Base-by-base conservation (phyloP, 2,888 invertebrate genomes). In the Dryobota labecula region DNA sequence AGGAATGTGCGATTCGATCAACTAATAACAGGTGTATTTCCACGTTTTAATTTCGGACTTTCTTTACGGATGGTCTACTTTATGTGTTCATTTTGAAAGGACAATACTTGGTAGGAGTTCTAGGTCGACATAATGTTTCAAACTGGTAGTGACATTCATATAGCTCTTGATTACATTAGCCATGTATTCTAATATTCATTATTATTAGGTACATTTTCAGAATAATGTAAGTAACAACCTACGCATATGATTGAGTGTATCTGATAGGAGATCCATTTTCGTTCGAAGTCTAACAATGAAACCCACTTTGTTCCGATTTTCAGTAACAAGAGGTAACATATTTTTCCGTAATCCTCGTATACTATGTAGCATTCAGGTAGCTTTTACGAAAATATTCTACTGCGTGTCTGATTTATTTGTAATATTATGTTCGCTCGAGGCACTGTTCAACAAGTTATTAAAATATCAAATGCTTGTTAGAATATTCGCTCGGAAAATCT, bases 1-100 rank as follows among this genome's bases (percentile, higher is more conserved):
- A 64, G 86, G 51, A 85, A 85, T 58, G 56, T 71, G 63, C 36
- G 18, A 56, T 41, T 45, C 43, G 63, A 63, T 78, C 45, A 49
- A 66, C 33, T 80, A 77, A 69, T 66, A 73, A 53, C 77, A 73
- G 65, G 81, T 80, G 61, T 63, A 15, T 47, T 54, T 63, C 13
- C 51, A 57, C 36, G 43, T 58, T 56, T 78, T n/a, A n/a, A n/a
- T n/a, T n/a, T n/a, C n/a, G n/a, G n/a, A n/a, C n/a, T n/a, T n/a
- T n/a, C n/a, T 61, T 58, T 66, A n/a, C n/a, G 53, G 66, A 30
- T 20, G 15, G 13, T 27, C 38, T 20, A 47, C 18, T 61, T 43
- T 38, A 47, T 30, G 1, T 49, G 13, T 24, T 53, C 4, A 24
- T 45, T 65, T 61, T 80, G 71, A 79, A 75, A 75, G 75, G 65